Evolutionary conservation across 1,140 invertebrate genomes (phyloP).

Genomic region (Aphidius gifuensis): DNA sequence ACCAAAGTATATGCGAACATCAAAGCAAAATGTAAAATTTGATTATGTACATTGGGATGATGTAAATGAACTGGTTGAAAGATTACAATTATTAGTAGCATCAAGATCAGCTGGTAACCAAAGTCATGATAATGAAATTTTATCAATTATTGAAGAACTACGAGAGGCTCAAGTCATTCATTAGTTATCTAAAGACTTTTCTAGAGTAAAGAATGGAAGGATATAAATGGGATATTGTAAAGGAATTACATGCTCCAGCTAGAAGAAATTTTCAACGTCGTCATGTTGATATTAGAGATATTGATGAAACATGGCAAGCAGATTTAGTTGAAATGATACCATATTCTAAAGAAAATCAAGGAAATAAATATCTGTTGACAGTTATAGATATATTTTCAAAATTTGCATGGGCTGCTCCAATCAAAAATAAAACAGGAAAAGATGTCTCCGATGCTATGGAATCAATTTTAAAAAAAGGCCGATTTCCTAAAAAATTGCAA

Average conservation of each 20-base stretch:
- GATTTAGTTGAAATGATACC: conserved; percentile 18
- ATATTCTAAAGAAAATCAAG: conserved; percentile 13
- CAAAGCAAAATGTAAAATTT: neutral
- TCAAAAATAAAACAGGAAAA: conserved; percentile 20
- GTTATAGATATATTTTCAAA: conserved; percentile 26
- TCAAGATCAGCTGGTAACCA: conserved; percentile 4
- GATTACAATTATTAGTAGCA: conserved; percentile 1
- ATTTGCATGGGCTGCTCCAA: conserved; percentile 23
- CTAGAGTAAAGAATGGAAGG: neutral
- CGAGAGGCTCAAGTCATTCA: neutral
- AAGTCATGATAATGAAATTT: conserved; percentile 10
- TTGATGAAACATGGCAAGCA: conserved; percentile 22
- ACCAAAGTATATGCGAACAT: too few species aligned
- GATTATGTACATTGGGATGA: conserved; percentile 16
- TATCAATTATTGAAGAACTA: conserved; percentile 13
- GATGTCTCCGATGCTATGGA: conserved; percentile 23
- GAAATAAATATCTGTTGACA: conserved; percentile 21
- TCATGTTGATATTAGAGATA: neutral
- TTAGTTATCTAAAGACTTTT: too few species aligned
- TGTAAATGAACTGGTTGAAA: conserved; percentile 1
- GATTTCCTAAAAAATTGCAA: conserved; percentile 19
- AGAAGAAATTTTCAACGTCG: neutral
- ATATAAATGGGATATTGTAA: neutral
- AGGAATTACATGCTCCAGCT: too few species aligned
- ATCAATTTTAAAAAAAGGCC: neutral